Evolutionary conservation across 2,797 vertebrate species (phyloP).

Genomic region (Gephyroberyx darwinii): DNA sequence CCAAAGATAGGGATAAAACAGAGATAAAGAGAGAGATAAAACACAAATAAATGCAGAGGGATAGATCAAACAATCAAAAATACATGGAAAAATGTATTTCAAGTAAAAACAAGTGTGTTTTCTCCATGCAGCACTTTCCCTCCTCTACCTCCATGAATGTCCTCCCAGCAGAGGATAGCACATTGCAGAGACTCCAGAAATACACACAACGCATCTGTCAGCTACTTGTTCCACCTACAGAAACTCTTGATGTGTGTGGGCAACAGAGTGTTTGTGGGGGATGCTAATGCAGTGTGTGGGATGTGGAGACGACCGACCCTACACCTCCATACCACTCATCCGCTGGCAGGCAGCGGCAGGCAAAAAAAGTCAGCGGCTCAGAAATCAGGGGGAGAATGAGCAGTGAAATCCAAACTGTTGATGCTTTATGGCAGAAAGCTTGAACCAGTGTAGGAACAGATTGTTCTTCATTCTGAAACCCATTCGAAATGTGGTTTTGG

Average conservation of each 20-base stretch:
- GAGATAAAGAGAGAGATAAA: too few species aligned
- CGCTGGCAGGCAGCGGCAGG: too few species aligned
- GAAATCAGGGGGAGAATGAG: conserved; percentile 4
- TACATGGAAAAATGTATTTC: too few species aligned
- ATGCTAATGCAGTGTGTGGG: conserved; percentile 68
- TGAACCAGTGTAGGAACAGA: conserved; percentile 3
- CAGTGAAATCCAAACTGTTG: background rate
- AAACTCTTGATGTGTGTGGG: conserved; percentile 58
- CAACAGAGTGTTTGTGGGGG: conserved; percentile 29
- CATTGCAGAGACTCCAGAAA: conserved; percentile 55
- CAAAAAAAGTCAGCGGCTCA: too few species aligned
- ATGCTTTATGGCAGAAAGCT: background rate
- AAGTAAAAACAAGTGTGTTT: too few species aligned
- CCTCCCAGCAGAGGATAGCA: conserved; percentile 8
- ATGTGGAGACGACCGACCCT: conserved; percentile 57
- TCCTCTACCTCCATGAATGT: conserved; percentile 36
- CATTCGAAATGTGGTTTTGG: background rate
- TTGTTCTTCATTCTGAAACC: background rate
- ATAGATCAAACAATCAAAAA: too few species aligned
- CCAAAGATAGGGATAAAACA: too few species aligned
- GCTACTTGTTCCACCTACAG: conserved; percentile 62
- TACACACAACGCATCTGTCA: conserved; percentile 45
- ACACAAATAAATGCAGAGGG: too few species aligned
- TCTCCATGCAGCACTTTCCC: background rate
- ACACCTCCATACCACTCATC: conserved; percentile 59